Base-by-base conservation (phyloP, 1,140 invertebrate genomes). In the Cylas formicarius region DNA sequence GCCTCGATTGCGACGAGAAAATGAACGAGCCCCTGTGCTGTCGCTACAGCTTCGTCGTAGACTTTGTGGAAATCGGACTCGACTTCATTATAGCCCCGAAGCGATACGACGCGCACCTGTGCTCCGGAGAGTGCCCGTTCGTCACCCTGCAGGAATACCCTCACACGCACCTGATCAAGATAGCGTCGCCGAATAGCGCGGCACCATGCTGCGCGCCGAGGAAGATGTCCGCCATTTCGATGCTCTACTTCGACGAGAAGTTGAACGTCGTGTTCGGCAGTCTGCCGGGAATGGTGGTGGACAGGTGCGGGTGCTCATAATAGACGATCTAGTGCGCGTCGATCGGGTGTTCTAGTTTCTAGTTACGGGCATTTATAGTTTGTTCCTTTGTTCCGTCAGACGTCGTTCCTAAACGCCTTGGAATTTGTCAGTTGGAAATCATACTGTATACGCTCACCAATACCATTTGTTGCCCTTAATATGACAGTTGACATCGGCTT, bases 21-120 rank as follows among this genome's bases (percentile, higher is more conserved):
- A 80, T 77, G 4, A 75, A 83, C 41, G 86, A 93, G 57, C 75
- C 77, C 3, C 74, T 86, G 16, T 93, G 90, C 66, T 94, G 90
- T 63, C 80, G 88, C 10, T 93, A 92, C 65, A 86, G 88, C 1
- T 74, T 98, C 11, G 87, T 86, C 8, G 91, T 99, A 9, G 90
- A 97, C 70, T 98, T 99, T 68, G 86, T 85, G 53, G 87, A 90
- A 50, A 92, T 98, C 60, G 92, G 91, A 8, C 97, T 94, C 93
- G 91, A 97, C 58, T 98, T 93, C 86, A 93, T 98, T 56, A 91
- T 99, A 22, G 93, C 93, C 0, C 95, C 95, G 0, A 88, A 89
- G 56, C 80, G 83, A 51, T 99, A 97, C 69, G 84, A 95, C 59
- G 94, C 95, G 11, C 92, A 93, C 70, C 97, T 93, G 69, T 99